These are phyloP conservation scores for Garra rufa DNA, from an alignment of 2,113 vertebrate species.

Conservation along the genomic window DNA sequence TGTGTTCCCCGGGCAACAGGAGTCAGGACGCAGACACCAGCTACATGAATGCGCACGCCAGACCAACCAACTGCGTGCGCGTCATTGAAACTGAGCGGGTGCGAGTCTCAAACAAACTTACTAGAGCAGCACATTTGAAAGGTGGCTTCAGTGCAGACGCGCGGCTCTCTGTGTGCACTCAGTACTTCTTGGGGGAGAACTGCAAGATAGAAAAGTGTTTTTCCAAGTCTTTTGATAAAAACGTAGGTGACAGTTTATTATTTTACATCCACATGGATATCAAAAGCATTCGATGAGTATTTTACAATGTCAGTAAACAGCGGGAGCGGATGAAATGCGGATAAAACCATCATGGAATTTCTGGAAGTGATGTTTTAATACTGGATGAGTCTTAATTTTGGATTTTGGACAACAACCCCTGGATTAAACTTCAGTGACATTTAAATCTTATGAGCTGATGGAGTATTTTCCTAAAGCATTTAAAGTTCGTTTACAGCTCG, in stretches of 20 bases:
- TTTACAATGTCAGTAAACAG: background rate
- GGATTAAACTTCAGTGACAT: background rate
- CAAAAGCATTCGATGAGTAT: background rate
- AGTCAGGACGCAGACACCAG: background rate
- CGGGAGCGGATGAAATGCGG: background rate
- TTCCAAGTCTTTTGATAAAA: background rate
- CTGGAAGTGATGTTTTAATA: constrained; percentile 15
- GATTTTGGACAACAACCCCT: background rate
- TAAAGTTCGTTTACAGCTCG: background rate
- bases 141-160: constrained; percentile 38
- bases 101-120: constrained; percentile 42
- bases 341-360: constrained; percentile 1
- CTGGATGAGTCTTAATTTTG: background rate
- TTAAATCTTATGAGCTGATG: constrained; percentile 1
- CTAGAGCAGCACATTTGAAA: constrained; percentile 57
- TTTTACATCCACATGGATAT: background rate
- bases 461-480: background rate
- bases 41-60: constrained; percentile 69
- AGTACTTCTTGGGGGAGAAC: background rate
- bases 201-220: background rate
- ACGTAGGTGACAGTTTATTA: background rate
- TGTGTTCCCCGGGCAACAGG: background rate
- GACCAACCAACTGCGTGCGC: constrained; percentile 59
- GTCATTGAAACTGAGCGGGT: background rate
- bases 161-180: background rate